Evolutionary conservation across 2,113 vertebrate genomes (phyloP), one percentile per base, ranked within the genome.

Genomic region (Eira barbara): DNA sequence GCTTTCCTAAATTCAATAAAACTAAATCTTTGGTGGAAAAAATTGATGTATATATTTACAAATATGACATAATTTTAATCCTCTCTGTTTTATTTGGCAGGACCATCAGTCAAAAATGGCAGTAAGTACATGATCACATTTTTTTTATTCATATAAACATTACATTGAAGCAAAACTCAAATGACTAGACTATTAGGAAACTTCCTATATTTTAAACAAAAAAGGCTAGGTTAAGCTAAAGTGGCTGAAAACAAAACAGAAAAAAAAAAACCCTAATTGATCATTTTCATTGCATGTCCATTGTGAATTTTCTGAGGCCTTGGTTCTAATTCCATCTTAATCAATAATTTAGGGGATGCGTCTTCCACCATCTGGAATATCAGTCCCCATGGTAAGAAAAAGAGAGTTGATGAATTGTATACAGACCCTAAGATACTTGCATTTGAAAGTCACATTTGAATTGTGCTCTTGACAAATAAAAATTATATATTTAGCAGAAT

Each of bases 111-210:
- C 63, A 67, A 67, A 67, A 93, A 65, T 61, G 73, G 20, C 79
- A 86, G 95, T 96, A 97, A 98, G 6, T 31, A 76, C 86, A 74
- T 93, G 3, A 96, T 96, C 88, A 80, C 8, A 86, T 96, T 95
- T 97, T 59, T 42, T 4, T 61, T 27, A 93, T 55, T 31, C 94
- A 97, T 39, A 95, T 13, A 85, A 42, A 92, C 17, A 97, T 92
- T 97, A 97, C 95, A 96, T 81, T 84, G 36, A 89, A 96, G 49
- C 2, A 55, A 47, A 61, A 92, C 91, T 93, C 27, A 89, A 69
- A 49, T 69, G 20, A 79, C 17, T 78, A 42, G 42, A 34, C 27
- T 79, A 57, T 23, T 49, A 84, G 31, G 69, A 93, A 67, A 69
- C 49, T 71, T 57, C 15, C 31, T 91, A 39, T 57, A 6, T 85